A percentile compares a stretch with the other conserved stretches of the same genome.
These are phyloP conservation scores for Phaedon cochleariae DNA, from an alignment of 2,888 invertebrate species.

Conservation along the genomic window DNA sequence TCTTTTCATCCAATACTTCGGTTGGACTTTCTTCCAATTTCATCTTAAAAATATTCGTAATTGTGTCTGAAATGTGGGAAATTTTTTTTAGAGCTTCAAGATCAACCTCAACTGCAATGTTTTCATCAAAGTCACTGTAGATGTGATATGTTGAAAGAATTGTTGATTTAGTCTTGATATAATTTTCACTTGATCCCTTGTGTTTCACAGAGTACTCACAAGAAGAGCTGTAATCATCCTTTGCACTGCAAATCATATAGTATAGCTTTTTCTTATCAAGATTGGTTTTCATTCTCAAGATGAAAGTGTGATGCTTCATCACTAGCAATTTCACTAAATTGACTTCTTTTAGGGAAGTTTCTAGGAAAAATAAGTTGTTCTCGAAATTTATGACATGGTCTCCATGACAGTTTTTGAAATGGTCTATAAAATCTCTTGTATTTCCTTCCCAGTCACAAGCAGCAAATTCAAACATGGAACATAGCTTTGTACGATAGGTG, in stretches of 20 bases:
- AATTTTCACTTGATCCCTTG: conserved; percentile 49
- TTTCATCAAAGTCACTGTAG: conserved; percentile 43
- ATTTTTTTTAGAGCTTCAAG: conserved; percentile 49
- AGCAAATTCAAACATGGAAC: conserved; percentile 40
- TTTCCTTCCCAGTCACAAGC: conserved; percentile 49
- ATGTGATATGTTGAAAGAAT: conserved; percentile 43
- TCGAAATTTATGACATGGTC: conserved; percentile 50
- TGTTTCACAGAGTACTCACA: conserved; percentile 53
- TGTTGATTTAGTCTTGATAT: conserved; percentile 51
- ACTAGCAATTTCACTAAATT: conserved; percentile 49
- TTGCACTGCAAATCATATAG: conserved; percentile 51
- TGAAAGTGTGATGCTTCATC: conserved; percentile 47
- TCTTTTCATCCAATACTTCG: conserved; percentile 48
- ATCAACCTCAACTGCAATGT: conserved; percentile 46
- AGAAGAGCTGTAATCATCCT: conserved; percentile 42
- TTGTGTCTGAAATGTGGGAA: conserved; percentile 43
- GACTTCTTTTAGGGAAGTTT: conserved; percentile 46
- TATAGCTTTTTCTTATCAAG: conserved; percentile 43
- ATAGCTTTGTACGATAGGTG: conserved; percentile 44
- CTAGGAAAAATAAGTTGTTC: conserved; percentile 47
- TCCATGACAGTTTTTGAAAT: conserved; percentile 50
- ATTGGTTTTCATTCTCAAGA: conserved; percentile 49
- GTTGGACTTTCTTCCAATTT: conserved; percentile 37
- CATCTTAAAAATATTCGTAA: conserved; percentile 47
- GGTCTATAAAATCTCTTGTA: conserved; percentile 46